These are phyloP conservation scores for Heliothis subflexa DNA, from an alignment of 1,140 invertebrate genomes.

Conservation along the genomic window DNA sequence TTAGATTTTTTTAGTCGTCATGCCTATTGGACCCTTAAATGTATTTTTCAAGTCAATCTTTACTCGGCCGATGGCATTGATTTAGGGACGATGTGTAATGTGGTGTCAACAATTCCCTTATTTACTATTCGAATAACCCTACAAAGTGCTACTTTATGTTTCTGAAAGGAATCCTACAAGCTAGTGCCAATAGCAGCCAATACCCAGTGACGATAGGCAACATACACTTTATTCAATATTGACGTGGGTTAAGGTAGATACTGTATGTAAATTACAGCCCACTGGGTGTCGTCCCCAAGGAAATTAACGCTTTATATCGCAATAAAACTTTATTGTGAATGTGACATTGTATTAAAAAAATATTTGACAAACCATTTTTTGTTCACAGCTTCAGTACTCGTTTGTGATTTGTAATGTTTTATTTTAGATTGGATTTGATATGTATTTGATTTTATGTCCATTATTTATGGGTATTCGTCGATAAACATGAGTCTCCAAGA, in stretches of 20 bases:
- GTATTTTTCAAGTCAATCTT: too few relatives aligned
- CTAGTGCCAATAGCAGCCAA: slow-evolving; percentile 1
- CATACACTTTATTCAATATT: slow-evolving; percentile 30
- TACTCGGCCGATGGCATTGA: too few relatives aligned
- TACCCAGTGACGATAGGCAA: neutral
- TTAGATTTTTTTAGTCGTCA: too few relatives aligned
- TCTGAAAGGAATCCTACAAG: neutral
- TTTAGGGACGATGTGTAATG: too few relatives aligned
- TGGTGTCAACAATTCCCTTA: too few relatives aligned
- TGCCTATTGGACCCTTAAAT: too few relatives aligned
- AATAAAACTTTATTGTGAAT: slow-evolving; percentile 49
- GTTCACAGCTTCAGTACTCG: neutral
- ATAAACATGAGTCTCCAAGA: too few relatives aligned
- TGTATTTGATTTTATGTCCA: too few relatives aligned
- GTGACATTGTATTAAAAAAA: slow-evolving; percentile 45
- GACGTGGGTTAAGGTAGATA: slow-evolving; percentile 11
- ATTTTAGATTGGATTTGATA: neutral
- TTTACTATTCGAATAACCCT: too few relatives aligned
- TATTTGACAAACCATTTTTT: slow-evolving; percentile 1
- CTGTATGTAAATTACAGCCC: slow-evolving; percentile 38
- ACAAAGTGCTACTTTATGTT: neutral
- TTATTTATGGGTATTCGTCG: too few relatives aligned
- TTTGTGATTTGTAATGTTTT: slow-evolving; percentile 1
- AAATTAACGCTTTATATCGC: slow-evolving; percentile 53
- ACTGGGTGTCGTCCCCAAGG: slow-evolving; percentile 46